Evolutionary conservation across 2,888 invertebrate species (phyloP), one percentile per base, ranked within the genome.

Genomic region (Drosophila tanythrix): DNA sequence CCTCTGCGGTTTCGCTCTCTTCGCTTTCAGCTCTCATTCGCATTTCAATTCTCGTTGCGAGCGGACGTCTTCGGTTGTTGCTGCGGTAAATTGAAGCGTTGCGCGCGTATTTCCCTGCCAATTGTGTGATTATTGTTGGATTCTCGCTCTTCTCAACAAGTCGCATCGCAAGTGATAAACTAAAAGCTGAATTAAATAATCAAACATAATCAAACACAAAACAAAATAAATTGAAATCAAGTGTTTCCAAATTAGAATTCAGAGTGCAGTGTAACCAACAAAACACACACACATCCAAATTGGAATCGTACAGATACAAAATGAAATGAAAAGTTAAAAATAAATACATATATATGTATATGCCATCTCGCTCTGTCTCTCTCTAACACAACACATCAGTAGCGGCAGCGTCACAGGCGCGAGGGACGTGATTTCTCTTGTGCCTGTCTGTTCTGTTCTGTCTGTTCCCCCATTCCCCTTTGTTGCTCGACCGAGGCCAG

Each of bases 281-380:
- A 51, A 35, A 58, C 27, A 62, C 43, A 56, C 43, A 56, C 58
- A 52, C 21, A 48, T 76, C 67, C 59, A 76, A 69, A 81, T 72
- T 56, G 63, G 59, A 70, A 69, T 74, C 67, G 69, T 73, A 79
- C 85, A 89, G 78, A 78, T 78, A 76, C 78, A 84, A 86, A 86
- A 88, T 82, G 90, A 87, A 90, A 87, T 87, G 89, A 86, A 86
- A 87, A 90, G 90, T 88, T 88, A 88, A 74, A 88, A 88, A 88
- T 88, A 88, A 87, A 90, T 89, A 90, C 35, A 74, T 52, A 40
- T 35, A n/a, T 55, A 27, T 38, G 38, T 79, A 88, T 82, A 80
- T 78, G 89, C 87, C 90, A 87, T 83, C 78, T 78, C 77, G 43
- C 70, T 81, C 75, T n/a, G 5, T 10, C 27, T n/a, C 18, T 25